phyloP scores from a whole-genome alignment of 2,888 invertebrate genomes.

The Abrostola triplasia region DNA sequence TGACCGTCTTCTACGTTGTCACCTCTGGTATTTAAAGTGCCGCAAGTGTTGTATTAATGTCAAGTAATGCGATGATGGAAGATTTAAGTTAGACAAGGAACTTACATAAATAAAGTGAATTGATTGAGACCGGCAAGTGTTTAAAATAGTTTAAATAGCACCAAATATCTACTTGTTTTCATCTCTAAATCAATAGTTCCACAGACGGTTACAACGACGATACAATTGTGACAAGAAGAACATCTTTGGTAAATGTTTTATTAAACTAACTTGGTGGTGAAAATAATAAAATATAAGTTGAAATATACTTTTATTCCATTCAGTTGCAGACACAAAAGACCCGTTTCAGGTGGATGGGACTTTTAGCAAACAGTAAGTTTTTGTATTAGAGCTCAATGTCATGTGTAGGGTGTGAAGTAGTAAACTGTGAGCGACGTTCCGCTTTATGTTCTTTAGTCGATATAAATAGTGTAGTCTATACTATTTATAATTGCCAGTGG shows the following conservation, averaged over 20 bases:
- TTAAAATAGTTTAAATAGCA: no score
- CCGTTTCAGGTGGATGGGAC: conserved; percentile 18
- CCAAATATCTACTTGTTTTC: no score
- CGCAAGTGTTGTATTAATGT: conserved; percentile 26
- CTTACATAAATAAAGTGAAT: no score
- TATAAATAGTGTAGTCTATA: conserved; percentile 29
- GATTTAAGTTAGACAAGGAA: conserved; percentile 8
- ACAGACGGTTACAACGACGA: no score
- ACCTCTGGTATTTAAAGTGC: conserved; percentile 52
- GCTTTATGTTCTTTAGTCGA: conserved; percentile 61
- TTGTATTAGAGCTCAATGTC: conserved; percentile 44
- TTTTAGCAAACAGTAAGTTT: conserved; percentile 48
- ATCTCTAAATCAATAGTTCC: no score
- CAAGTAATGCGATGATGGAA: conserved; percentile 4
- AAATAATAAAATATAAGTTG: not conserved
- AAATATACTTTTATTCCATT: conserved; percentile 15
- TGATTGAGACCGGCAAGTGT: no score
- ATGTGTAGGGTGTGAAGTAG: conserved; percentile 15
- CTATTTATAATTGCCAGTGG: conserved; percentile 40
- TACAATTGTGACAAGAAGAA: no score
- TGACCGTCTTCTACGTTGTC: conserved; percentile 43
- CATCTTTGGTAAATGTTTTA: no score
- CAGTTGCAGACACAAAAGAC: conserved; percentile 1
- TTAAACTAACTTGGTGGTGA: no score
- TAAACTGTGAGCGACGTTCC: conserved; percentile 51